Conservation (phyloP, 1,140 invertebrate genomes). For the Trachelipus rathkii region DNA sequence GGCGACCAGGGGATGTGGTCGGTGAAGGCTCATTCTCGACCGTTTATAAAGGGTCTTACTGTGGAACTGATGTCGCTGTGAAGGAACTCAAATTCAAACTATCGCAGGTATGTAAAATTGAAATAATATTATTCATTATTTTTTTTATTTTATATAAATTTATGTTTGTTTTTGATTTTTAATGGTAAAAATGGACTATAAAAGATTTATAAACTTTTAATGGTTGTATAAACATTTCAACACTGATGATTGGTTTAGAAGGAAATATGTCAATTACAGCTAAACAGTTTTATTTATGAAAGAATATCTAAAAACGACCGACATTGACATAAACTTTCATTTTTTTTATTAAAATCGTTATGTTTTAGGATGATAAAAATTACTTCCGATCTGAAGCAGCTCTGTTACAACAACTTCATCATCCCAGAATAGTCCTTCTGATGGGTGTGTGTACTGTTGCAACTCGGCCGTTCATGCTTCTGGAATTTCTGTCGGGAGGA, state of each 20-base stretch:
- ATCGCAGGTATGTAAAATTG: constrained; percentile 32
- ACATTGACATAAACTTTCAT: too few species aligned
- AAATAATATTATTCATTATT: neutral
- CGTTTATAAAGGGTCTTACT: too few species aligned
- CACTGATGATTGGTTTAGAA: neutral
- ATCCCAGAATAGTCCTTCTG: too few species aligned
- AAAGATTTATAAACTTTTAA: neutral
- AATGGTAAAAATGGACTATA: too few species aligned
- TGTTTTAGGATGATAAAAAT: too few species aligned
- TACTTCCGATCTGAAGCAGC: too few species aligned
- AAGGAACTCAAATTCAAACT: constrained; percentile 44
- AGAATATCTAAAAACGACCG: neutral
- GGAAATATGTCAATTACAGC: neutral
- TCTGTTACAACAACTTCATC: too few species aligned
- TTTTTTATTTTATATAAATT: neutral
- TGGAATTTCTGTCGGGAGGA: too few species aligned
- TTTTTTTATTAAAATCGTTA: too few species aligned
- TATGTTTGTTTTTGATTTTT: too few species aligned
- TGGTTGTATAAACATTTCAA: neutral
- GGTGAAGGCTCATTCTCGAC: constrained; percentile 44
- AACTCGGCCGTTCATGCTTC: too few species aligned
- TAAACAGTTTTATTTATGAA: neutral
- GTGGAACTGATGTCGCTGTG: constrained; percentile 41
- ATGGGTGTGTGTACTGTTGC: too few species aligned
- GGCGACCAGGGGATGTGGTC: constrained; percentile 40